Conservation (phyloP, 1,140 invertebrate species). For the Rhysida immarginata region DNA sequence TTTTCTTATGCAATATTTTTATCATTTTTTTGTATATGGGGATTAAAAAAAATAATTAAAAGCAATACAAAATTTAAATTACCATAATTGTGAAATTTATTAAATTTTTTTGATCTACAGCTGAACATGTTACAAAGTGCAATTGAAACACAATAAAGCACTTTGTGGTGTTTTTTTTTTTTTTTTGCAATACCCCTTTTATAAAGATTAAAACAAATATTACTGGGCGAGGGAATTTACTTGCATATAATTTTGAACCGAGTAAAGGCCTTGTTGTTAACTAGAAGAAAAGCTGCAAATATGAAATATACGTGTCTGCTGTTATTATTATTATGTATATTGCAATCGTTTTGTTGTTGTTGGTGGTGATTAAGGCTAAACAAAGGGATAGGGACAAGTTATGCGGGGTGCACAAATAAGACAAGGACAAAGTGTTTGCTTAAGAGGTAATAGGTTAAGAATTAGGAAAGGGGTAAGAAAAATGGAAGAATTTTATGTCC, state of each 20-base stretch:
- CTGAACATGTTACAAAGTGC: conserved; percentile 6
- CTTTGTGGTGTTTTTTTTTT: conserved; percentile 4
- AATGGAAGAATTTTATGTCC: neutral
- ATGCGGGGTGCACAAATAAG: neutral
- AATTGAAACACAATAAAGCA: conserved; percentile 1
- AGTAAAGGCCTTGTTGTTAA: neutral
- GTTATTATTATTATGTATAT: too few species aligned
- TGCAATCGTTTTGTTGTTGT: too few species aligned
- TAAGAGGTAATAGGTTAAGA: neutral
- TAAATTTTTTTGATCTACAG: neutral
- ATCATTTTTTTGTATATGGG: too few species aligned
- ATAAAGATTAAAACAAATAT: neutral
- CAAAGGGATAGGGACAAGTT: neutral
- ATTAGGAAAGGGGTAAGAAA: neutral
- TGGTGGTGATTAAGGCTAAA: neutral
- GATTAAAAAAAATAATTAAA: too few species aligned
- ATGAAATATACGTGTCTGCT: neutral
- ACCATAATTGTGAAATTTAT: conserved; percentile 7
- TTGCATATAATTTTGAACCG: neutral
- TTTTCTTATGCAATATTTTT: too few species aligned
- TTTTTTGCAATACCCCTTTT: conserved; percentile 2
- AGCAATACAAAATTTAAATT: too few species aligned
- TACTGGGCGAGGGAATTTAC: neutral
- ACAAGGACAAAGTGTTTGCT: neutral
- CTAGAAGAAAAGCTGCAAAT: neutral